A percentile compares a stretch with the other conserved stretches of the same genome.
phyloP scores from a whole-genome alignment of 2,113 vertebrate species.

The Montifringilla adamsi region DNA sequence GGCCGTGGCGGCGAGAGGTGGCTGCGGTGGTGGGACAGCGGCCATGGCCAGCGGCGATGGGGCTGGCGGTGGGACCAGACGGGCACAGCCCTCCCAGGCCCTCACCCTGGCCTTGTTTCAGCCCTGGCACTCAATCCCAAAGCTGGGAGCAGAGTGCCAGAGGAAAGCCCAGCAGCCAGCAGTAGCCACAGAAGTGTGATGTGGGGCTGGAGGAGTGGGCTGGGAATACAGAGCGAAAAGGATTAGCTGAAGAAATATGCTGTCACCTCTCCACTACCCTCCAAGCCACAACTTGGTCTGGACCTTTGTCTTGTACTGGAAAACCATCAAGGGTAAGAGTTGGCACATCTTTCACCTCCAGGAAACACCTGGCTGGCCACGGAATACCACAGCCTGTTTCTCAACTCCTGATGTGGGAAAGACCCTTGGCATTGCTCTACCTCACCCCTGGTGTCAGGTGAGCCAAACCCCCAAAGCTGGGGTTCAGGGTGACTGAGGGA shows the following conservation, averaged over 20 bases:
- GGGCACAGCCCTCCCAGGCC: not conserved
- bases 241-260: not conserved
- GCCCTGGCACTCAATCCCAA: fast-evolving
- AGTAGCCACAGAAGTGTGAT: not conserved
- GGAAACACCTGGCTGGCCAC: not conserved
- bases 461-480: not conserved
- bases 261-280: not conserved
- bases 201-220: not conserved
- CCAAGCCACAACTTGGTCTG: not conserved
- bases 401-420: fast-evolving
- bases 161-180: not conserved
- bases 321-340: not conserved
- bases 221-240: not conserved
- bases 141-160: not conserved
- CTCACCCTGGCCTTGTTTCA: not conserved
- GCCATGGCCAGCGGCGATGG: fast-evolving
- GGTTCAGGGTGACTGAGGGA: not conserved
- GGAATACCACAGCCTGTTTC: not conserved
- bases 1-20: fast-evolving
- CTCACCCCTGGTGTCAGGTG: not conserved
- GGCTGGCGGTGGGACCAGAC: not conserved
- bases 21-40: not conserved
- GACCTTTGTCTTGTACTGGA: not conserved
- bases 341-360: not conserved
- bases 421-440: not conserved